Evolutionary conservation across 2,888 invertebrate genomes (phyloP), one percentile per base, ranked within the genome.

Genomic region (Neuroscelio doddi): DNA sequence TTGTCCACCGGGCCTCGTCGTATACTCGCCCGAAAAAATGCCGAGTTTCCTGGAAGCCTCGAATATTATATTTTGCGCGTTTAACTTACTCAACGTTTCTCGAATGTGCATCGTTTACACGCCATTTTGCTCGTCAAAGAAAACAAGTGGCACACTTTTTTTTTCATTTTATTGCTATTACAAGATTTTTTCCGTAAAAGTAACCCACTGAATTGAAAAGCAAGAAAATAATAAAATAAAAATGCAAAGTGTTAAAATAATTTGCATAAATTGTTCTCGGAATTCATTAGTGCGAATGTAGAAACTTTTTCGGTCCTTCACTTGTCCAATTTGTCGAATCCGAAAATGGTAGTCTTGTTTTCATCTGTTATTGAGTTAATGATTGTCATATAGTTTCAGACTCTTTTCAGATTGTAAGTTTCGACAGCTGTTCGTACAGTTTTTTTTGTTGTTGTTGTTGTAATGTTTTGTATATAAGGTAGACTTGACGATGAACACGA

Each of bases 1-100:
- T 82, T 83, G 81, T 82, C 79, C 77, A 79, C 71, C 73, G 32
- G 27, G 49, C 73, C 75, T 78, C 80, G 80, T 78, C 78, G 78
- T 76, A 73, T 77, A 79, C 74, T 77, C 58, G 61, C 66, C 61
- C 62, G 70, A 65, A 56, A 72, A 70, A 73, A 42, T 36, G 32
- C 74, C 72, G 67, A 57, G 75, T 75, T 82, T 81, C 80, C 72
- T 68, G 77, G 79, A 80, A 81, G 71, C 65, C 64, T 70, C 68
- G 59, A 50, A 56, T 59, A 59, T 65, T 56, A 44, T 50, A 53
- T 32, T 46, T 34, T 45, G 56, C 59, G 56, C 56, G 56, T 63
- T 50, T 51, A 62, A 38, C 27, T 50, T 16, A 41, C 29, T 4
- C 24, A 38, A 34, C 53, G 47, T 41, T 45, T 45, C n/a, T 45